These are phyloP conservation scores for Sebastiscus tertius DNA, from an alignment of 2,797 vertebrate species.

Conservation along the genomic window DNA sequence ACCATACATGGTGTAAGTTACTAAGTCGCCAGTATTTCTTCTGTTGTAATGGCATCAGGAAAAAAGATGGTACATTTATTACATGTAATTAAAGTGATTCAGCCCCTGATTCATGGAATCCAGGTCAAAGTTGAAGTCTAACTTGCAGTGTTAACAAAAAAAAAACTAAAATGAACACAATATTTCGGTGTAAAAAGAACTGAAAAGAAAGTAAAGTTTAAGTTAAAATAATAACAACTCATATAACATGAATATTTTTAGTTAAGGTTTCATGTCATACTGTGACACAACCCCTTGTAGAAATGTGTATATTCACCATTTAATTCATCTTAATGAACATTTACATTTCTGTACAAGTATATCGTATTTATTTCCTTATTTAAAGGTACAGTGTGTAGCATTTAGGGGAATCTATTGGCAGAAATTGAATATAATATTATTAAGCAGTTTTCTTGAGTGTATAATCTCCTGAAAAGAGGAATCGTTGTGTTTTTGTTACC, in stretches of 20 bases:
- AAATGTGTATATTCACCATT: neutral
- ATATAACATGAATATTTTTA: neutral
- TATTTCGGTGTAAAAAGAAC: neutral
- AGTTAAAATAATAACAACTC: neutral
- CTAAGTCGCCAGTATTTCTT: neutral
- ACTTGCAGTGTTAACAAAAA: slow-evolving; percentile 8
- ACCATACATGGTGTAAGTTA: neutral
- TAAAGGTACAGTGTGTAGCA: neutral
- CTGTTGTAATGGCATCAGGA: neutral
- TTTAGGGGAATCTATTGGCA: neutral
- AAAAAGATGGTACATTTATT: slow-evolving; percentile 27
- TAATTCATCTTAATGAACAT: neutral
- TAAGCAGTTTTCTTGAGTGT: neutral
- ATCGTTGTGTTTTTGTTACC: neutral
- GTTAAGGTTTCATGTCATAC: neutral
- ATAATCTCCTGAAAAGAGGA: neutral
- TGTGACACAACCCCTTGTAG: neutral
- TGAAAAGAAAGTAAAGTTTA: neutral
- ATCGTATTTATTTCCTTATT: neutral
- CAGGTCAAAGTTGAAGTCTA: neutral
- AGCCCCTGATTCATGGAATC: neutral
- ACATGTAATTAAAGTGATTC: slow-evolving; percentile 24
- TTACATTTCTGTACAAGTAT: neutral
- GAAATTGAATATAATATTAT: neutral
- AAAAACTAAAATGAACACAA: neutral